Conservation (phyloP, 2,113 vertebrate species). For the Danio rerio region DNA sequence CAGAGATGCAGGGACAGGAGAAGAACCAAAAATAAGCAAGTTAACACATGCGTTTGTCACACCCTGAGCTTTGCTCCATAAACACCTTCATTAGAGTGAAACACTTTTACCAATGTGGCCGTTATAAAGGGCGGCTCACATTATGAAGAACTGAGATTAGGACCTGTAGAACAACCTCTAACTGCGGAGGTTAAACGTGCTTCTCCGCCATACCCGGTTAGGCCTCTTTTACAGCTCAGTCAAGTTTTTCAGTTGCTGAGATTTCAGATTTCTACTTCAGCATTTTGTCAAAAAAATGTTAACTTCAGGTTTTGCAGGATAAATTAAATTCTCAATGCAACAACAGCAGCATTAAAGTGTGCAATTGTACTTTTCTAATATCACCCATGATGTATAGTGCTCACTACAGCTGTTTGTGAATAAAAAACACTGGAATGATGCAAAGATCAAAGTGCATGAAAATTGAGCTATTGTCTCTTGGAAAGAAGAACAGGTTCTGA, state of each 20-base stretch:
- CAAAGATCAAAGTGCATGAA: no score
- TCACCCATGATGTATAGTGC: no score
- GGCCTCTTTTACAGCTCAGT: constrained; percentile 67
- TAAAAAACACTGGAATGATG: no score
- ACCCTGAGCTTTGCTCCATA: constrained; percentile 18
- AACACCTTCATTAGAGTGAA: constrained; percentile 9
- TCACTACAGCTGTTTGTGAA: no score
- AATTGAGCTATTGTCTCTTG: no score
- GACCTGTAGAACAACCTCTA: constrained; percentile 46
- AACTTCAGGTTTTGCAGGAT: background rate
- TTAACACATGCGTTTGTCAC: constrained; percentile 44
- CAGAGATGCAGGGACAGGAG: constrained; percentile 1
- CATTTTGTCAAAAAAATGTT: background rate
- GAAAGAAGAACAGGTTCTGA: no score
- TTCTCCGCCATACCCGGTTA: constrained; percentile 66
- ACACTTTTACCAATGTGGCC: background rate
- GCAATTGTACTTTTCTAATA: no score
- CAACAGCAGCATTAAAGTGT: constrained; percentile 5
- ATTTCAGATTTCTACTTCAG: constrained; percentile 55
- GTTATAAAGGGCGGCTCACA: constrained; percentile 2
- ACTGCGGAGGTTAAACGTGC: constrained; percentile 56
- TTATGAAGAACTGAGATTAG: constrained; percentile 49
- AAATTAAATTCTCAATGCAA: constrained; percentile 12
- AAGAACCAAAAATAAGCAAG: constrained; percentile 27
- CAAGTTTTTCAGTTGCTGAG: constrained; percentile 62